These are phyloP conservation scores for Bombus difficillimus DNA, from an alignment of 1,140 invertebrate genomes.

Conservation along the genomic window DNA sequence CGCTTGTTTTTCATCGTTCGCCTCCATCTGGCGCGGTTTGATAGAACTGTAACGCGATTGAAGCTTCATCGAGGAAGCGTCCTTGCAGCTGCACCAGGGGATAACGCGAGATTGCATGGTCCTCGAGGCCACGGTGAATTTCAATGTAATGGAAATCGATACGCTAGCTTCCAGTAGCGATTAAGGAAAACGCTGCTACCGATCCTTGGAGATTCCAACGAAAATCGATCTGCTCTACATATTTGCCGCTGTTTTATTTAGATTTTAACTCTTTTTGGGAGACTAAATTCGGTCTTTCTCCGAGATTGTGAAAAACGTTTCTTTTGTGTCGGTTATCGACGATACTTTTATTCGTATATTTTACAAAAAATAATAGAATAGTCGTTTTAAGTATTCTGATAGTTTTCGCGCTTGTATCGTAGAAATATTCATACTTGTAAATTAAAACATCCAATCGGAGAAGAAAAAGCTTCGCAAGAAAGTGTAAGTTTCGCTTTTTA, in stretches of 20 bases:
- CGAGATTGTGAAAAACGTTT: too few relatives aligned
- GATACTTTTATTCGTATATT: neutral
- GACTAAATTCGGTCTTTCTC: too few relatives aligned
- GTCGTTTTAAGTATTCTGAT: too few relatives aligned
- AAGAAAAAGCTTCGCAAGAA: neutral
- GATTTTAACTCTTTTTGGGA: too few relatives aligned
- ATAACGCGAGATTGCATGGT: conserved; percentile 40
- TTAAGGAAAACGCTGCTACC: neutral
- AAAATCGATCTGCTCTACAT: neutral
- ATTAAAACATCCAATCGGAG: neutral
- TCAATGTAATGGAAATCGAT: conserved; percentile 40
- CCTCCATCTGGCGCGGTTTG: conserved; percentile 48
- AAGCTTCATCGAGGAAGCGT: conserved; percentile 54
- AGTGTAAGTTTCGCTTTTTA: neutral
- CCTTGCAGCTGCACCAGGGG: conserved; percentile 30
- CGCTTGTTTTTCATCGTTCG: conserved; percentile 25
- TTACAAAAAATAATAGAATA: neutral
- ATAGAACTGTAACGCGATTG: conserved; percentile 60
- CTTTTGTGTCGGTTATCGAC: too few relatives aligned
- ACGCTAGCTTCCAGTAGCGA: neutral
- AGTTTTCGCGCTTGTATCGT: too few relatives aligned
- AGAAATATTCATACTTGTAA: too few relatives aligned
- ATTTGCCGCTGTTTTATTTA: too few relatives aligned
- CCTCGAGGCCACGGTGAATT: conserved; percentile 9
- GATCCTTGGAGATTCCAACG: neutral